Evolutionary conservation across 2,797 vertebrate genomes (phyloP), one percentile per base, ranked within the genome.

Genomic region (Huso huso): DNA sequence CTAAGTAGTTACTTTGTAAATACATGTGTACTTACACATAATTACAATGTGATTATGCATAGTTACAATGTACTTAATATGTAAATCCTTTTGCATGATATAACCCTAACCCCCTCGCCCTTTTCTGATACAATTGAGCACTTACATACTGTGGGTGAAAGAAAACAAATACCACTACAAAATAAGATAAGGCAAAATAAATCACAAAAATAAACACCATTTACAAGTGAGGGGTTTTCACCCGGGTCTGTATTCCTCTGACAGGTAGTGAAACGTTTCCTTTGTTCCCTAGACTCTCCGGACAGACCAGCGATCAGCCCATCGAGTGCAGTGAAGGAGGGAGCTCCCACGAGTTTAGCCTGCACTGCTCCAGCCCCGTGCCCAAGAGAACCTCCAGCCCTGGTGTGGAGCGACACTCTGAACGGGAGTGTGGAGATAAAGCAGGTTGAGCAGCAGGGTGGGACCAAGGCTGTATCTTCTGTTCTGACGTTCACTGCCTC

Each of bases 401-500:
- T 85, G 72, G 82, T 75, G 0, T 88, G 85, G 86, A 73, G 57
- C 0, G 81, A 83, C 6, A 18, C 1, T 23, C 2, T 79, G 8
- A 79, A 80, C 8, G 73, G 78, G 59, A 64, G 10, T 6, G 73
- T 74, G 63, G 75, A 81, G 64, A 66, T 6, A 6, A 0, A 15
- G 6, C 64, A 70, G 66, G 15, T 23, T 10, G 15, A 62, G 59
- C 75, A 79, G 63, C 6, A 50, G 70, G 64, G 79, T 62, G 11
- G 66, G 70, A 80, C 67, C 64, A 71, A 70, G 3, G 72, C 13
- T 1, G 0, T 72, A 50, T 77, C 64, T 4, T 84, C 84, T 58
- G 55, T 76, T 1, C 64, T 86, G 52, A 83, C 66, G 72, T 84
- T 88, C 70, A 84, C 69, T 0, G 74, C 82, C 12, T 82, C 85